Base-by-base conservation (phyloP, 1,140 invertebrate species). In the Calycopis cecrops region DNA sequence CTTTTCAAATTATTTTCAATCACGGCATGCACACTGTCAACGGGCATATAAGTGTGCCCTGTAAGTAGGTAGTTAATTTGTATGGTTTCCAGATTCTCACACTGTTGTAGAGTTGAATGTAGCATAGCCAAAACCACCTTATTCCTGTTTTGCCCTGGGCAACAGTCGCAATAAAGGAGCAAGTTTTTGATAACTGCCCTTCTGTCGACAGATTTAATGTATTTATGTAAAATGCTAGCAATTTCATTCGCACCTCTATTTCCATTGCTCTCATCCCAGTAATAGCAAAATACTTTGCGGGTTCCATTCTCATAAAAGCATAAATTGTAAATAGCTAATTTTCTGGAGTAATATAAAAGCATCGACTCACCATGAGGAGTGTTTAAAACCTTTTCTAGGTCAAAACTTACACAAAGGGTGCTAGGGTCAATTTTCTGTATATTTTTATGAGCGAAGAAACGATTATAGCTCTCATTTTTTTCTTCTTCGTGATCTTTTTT, bases 1-100 rank as follows among this genome's bases (percentile, higher is more conserved):
- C 51, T 57, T 53, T 67, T 60, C 14, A 54, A 34, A 44, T 54
- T 47, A 14, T 33, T 54, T 44, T 53, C 52, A 8, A 42, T 53
- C 4, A 48, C 63, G 33, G 63, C 63, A 34, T 73, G 53, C 9
- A 61, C 55, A 8, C 12, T 21, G 12, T 59, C 54, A 11, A 63
- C 44, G 9, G 61, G 53, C 61, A 63, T 63, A 12, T 60, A 48
- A 64, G 59, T 60, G 59, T 78, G 58, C 35, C 65, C 59, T 57
- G 59, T 52, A 21, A 58, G 33, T n/a, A 58, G 12, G 16, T 17
- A 58, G 14, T 48, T 49, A 17, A 55, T 16, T 21, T 55, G 44
- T 18, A 48, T 55, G n/a, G 35, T 55, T 12, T 48, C 10, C 1
- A 53, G 7, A 42, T 53, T 53, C 7, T 28, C 10, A n/a, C 38